phyloP scores from a whole-genome alignment of 2,113 vertebrate genomes.

The Sinocyclocheilus grahami region DNA sequence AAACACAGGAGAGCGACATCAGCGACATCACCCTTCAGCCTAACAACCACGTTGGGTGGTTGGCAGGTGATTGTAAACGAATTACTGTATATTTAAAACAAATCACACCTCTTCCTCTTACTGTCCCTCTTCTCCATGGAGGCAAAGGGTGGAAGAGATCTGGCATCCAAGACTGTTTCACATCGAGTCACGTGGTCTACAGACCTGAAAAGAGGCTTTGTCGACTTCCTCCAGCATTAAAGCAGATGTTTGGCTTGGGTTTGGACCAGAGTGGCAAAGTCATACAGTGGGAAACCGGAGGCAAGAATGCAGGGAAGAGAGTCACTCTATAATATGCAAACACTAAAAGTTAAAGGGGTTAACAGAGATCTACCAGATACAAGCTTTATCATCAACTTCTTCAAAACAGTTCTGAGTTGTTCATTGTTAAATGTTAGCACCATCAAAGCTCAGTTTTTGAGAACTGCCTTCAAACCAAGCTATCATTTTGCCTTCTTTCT shows the following conservation, averaged over 20 bases:
- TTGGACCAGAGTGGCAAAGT: conserved; percentile 28
- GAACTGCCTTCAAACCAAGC: background rate
- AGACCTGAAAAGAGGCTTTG: conserved; percentile 41
- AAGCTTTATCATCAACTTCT: background rate
- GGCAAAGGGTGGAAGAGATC: conserved; percentile 3
- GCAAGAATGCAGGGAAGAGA: background rate
- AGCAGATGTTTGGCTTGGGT: conserved; percentile 47
- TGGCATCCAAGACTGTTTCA: background rate
- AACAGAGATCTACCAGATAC: background rate
- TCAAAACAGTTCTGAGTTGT: background rate
- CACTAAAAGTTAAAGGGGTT: background rate
- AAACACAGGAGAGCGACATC: background rate
- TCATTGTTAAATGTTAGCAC: background rate
- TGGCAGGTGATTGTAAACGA: conserved; percentile 26
- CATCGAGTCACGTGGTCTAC: conserved; percentile 11
- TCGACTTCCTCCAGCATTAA: conserved; percentile 33
- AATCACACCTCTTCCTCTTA: conserved; percentile 12
- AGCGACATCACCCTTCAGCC: background rate
- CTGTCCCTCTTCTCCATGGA: background rate
- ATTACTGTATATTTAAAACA: conserved; percentile 26
- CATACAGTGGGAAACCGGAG: background rate
- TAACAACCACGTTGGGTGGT: background rate
- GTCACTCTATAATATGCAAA: background rate
- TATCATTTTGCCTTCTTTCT: background rate
- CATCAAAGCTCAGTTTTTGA: background rate